Percentiles rank a stretch among this genome's conserved stretches.
Conservation (phyloP, 2,888 invertebrate genomes). For the Heliothis peltigera region DNA sequence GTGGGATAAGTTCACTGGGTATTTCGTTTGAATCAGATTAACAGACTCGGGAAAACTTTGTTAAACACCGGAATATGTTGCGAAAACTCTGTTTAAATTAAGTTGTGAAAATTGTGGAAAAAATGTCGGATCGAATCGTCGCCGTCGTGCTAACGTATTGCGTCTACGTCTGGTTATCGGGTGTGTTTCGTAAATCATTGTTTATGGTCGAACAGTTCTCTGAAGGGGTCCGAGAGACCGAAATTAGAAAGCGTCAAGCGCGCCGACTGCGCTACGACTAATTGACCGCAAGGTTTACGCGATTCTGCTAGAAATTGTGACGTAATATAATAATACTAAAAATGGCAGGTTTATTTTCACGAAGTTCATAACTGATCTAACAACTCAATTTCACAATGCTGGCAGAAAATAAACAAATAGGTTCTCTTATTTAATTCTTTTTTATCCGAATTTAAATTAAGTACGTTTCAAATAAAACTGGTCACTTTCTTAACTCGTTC, state of each 20-base stretch:
- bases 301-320: constrained; percentile 80
- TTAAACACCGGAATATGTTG: constrained; percentile 50
- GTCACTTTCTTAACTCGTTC: constrained; percentile 42
- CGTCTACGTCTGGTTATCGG: constrained; percentile 68
- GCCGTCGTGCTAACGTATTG: constrained; percentile 71
- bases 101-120: constrained; percentile 77
- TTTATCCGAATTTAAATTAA: constrained; percentile 57
- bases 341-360: constrained; percentile 43
- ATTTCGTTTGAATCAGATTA: constrained; percentile 71
- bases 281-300: constrained; percentile 88
- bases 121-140: constrained; percentile 75
- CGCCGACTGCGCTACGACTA: constrained; percentile 80
- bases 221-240: constrained; percentile 81
- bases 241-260: constrained; percentile 89
- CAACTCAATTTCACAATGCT: constrained; percentile 24
- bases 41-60: constrained; percentile 51
- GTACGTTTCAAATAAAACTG: constrained; percentile 28
- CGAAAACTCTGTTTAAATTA: constrained; percentile 60
- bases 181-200: constrained; percentile 87
- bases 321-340: constrained; percentile 72
- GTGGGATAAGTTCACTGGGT: constrained; percentile 69
- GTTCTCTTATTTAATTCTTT: constrained; percentile 31
- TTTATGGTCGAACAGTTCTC: constrained; percentile 86
- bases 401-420: constrained; percentile 12
- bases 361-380: constrained; percentile 26